Evolutionary conservation across 1,140 invertebrate species (phyloP).

Genomic region (Eurytemora carolleeae): DNA sequence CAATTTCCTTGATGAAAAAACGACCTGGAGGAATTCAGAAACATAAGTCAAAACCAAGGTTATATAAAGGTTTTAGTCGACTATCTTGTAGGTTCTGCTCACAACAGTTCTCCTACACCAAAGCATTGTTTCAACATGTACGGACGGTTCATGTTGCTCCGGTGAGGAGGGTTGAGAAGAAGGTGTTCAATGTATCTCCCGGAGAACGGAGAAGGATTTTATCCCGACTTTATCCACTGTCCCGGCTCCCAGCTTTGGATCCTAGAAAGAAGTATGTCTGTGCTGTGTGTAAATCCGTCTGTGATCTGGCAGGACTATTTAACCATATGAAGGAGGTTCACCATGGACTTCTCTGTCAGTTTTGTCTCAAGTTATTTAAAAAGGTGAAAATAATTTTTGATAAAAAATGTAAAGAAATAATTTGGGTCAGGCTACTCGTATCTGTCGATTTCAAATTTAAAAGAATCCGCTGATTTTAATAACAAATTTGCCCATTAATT

Average conservation of each 20-base stretch:
- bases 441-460: too few relatives aligned
- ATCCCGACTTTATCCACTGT: neutral
- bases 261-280: constrained; percentile 13
- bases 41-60: too few relatives aligned
- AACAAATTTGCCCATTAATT: too few relatives aligned
- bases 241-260: neutral
- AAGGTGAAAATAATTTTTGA: too few relatives aligned
- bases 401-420: too few relatives aligned
- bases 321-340: constrained; percentile 13
- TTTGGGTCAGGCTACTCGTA: too few relatives aligned
- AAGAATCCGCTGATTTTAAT: too few relatives aligned
- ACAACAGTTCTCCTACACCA: neutral
- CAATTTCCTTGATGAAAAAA: too few relatives aligned
- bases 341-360: constrained; percentile 10
- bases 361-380: constrained; percentile 10
- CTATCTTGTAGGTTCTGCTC: too few relatives aligned
- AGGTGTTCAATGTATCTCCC: neutral
- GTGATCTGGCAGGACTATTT: constrained; percentile 8
- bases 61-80: too few relatives aligned
- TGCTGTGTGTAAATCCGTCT: constrained; percentile 7
- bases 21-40: too few relatives aligned
- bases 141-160: neutral
- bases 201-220: neutral
- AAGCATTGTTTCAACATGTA: neutral
- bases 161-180: neutral